Conservation (phyloP, 2,113 vertebrate species). For the Amphilophus citrinellus region DNA sequence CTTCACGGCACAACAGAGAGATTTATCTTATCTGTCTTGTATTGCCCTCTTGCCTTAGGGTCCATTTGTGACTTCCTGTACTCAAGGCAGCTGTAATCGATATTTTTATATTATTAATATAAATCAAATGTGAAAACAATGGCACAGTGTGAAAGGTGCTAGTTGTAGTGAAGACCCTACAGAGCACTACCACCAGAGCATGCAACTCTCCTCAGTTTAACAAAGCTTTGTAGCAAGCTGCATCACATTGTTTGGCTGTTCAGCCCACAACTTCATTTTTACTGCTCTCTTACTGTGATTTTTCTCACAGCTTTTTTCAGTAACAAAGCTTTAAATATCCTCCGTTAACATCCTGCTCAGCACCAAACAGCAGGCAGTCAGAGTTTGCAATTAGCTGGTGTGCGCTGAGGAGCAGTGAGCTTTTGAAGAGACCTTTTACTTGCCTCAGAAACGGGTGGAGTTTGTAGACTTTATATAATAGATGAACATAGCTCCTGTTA, state of each 20-base stretch:
- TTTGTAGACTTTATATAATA: not conserved
- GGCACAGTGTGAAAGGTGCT: not conserved
- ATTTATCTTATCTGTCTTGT: not conserved
- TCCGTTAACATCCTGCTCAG: constrained; percentile 2
- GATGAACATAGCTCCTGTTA: not conserved
- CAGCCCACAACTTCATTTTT: not conserved
- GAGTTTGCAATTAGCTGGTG: constrained; percentile 1
- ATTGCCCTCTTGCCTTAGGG: not conserved
- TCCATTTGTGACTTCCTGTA: not conserved
- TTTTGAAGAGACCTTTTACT: not conserved
- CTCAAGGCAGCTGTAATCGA: not conserved
- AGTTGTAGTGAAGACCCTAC: not conserved
- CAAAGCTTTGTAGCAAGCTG: accelerated
- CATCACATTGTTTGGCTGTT: not conserved
- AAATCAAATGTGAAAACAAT: constrained; percentile 14
- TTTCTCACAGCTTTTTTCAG: constrained; percentile 1
- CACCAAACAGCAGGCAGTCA: constrained; percentile 8
- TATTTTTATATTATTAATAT: not conserved
- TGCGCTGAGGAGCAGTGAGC: not conserved
- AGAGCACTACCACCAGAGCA: not conserved
- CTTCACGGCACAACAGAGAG: not conserved
- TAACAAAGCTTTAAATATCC: constrained; percentile 10
- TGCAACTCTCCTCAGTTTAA: not conserved
- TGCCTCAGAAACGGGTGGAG: not conserved
- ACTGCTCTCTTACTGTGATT: not conserved